phyloP scores from a whole-genome alignment of 2,888 invertebrate species.

The Tridacna gigas region DNA sequence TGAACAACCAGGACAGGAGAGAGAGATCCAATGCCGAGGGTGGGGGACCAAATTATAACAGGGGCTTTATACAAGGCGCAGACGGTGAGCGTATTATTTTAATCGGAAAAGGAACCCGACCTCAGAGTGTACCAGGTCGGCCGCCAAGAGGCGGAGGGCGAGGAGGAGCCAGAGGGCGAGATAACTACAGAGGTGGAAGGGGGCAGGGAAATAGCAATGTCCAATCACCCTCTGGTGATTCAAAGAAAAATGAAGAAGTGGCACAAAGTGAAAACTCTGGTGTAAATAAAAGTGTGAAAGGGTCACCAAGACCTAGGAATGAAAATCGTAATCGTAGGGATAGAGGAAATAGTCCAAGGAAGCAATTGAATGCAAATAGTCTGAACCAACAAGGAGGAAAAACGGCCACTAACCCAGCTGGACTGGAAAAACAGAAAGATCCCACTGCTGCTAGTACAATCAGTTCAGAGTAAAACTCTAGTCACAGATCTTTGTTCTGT shows the following conservation, averaged over 20 bases:
- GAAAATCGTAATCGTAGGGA: slow-evolving; percentile 17
- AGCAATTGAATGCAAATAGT: neutral
- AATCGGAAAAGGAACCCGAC: slow-evolving; percentile 57
- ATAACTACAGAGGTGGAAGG: slow-evolving; percentile 16
- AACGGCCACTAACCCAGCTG: neutral
- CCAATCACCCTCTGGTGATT: neutral
- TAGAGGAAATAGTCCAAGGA: slow-evolving; percentile 26
- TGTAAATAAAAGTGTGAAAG: neutral
- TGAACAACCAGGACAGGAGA: slow-evolving; percentile 16
- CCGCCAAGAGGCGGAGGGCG: slow-evolving; percentile 56
- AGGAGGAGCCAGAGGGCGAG: slow-evolving; percentile 22
- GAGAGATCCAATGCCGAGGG: slow-evolving; percentile 30
- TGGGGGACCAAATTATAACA: slow-evolving; percentile 31
- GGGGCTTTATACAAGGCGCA: slow-evolving; percentile 38
- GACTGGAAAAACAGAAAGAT: slow-evolving; percentile 5
- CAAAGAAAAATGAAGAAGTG: neutral
- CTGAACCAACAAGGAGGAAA: neutral
- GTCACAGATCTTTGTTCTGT: neutral
- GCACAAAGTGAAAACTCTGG: neutral
- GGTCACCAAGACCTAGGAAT: neutral
- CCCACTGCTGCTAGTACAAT: neutral
- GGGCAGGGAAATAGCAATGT: neutral
- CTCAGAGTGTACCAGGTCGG: slow-evolving; percentile 41
- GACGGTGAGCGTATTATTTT: slow-evolving; percentile 62
- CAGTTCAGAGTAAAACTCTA: neutral